Base-by-base conservation (phyloP, 2,888 invertebrate genomes). In the Eupithecia pulchellata region DNA sequence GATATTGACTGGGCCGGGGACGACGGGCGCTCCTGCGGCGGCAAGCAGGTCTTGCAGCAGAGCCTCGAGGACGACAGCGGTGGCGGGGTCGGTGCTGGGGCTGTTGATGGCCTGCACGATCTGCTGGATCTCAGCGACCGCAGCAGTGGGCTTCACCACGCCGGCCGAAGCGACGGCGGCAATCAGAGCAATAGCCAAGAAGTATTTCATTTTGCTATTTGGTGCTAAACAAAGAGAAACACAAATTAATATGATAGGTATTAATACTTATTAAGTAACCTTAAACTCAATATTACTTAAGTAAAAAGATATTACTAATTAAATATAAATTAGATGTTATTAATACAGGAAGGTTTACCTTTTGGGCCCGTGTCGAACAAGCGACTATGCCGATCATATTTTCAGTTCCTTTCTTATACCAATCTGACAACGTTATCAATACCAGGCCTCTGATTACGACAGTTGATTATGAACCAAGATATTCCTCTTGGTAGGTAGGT, bases 131-230 rank as follows among this genome's bases (percentile, higher is more conserved):
- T 82, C 81, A 29, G 55, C 65, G 30, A 72, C 30, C 8, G 2
- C 30, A 29, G n/a, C 13, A 32, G 9, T 27, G 47, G 81, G 81
- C 75, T 74, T 80, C n/a, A 86, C 82, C 29, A 68, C 83, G 75
- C 80, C 80, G 74, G 86, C 87, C 75, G 87, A 85, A 64, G 89
- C 88, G 83, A 87, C 88, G 77, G 87, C 81, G 77, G 82, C 89
- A 81, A 89, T 80, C 58, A 89, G 79, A 61, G 88, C 86, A 79
- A 91, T 79, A 64, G 86, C 86, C 42, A 88, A 60, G 78, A 91
- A 80, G 86, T 81, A 89, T 86, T 91, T 90, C 91, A 91, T 91
- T 77, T 72, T 79, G 79, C 64, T 78, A 78, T 84, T 87, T 34
- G 81, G 66, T 61, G 61, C 61, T 61, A 20, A 20, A 61, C 20